A percentile compares a stretch with the other conserved stretches of the same genome.
phyloP scores from a whole-genome alignment of 2,888 invertebrate genomes.

The Acanthosoma haemorrhoidale region DNA sequence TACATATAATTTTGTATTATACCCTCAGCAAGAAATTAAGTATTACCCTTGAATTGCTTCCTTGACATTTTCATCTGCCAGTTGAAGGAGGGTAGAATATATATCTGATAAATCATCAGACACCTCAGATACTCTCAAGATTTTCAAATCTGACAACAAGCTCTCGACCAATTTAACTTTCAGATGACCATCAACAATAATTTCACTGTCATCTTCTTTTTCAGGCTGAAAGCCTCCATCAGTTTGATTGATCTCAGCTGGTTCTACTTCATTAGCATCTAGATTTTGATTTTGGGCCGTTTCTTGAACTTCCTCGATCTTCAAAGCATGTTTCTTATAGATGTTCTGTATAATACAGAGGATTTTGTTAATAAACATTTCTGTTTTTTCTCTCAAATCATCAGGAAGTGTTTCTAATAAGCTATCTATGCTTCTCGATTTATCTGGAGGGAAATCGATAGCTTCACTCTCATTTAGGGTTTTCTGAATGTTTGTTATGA shows the following conservation, averaged over 20 bases:
- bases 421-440: background rate
- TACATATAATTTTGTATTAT: background rate
- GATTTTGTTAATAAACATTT: slow-evolving; percentile 51
- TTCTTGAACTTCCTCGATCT: slow-evolving; percentile 19
- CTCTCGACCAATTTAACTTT: slow-evolving; percentile 60
- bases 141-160: slow-evolving; percentile 56
- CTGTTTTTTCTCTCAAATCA: slow-evolving; percentile 43
- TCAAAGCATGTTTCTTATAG: slow-evolving; percentile 50
- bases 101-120: slow-evolving; percentile 25
- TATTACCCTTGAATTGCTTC: slow-evolving; percentile 26
- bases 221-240: slow-evolving; percentile 19
- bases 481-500: slow-evolving; percentile 44
- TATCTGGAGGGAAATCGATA: background rate
- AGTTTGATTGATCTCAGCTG: slow-evolving; percentile 32
- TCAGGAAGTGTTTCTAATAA: background rate
- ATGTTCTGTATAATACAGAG: slow-evolving; percentile 56
- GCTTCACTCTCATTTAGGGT: background rate
- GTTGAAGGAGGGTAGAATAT: background rate
- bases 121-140: slow-evolving; percentile 53
- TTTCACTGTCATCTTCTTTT: slow-evolving; percentile 44
- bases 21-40: background rate
- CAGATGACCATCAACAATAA: slow-evolving; percentile 59
- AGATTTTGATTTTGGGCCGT: slow-evolving; percentile 35
- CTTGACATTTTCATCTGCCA: background rate
- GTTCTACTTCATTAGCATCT: slow-evolving; percentile 37